phyloP scores from a whole-genome alignment of 1,140 invertebrate genomes.

The Penaeus japonicus region DNA sequence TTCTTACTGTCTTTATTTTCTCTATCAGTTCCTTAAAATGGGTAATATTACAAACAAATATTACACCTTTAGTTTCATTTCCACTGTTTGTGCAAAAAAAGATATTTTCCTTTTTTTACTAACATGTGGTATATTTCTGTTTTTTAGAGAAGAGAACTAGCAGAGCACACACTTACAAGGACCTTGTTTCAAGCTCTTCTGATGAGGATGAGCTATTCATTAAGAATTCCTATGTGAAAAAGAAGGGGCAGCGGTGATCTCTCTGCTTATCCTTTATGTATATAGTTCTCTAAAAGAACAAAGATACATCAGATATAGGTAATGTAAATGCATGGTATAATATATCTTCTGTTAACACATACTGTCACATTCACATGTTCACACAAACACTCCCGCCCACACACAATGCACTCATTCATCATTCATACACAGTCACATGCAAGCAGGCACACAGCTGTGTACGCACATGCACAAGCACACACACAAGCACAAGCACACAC shows the following conservation, averaged over 20 bases:
- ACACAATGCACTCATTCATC: no score
- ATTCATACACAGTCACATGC: no score
- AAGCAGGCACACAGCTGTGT: no score
- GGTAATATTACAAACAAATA: no score
- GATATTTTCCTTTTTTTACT: neutral
- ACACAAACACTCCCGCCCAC: no score
- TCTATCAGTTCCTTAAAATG: no score
- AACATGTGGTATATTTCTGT: neutral
- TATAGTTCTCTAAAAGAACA: neutral
- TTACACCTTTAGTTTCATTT: neutral
- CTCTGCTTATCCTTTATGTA: neutral
- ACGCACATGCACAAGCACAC: no score
- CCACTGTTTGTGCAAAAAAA: neutral
- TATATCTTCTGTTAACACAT: no score
- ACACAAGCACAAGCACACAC: no score
- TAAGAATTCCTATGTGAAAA: neutral
- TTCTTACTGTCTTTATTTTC: neutral
- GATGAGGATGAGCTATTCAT: conserved; percentile 44
- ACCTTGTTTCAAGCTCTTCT: conserved; percentile 44
- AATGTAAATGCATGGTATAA: no score
- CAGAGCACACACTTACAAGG: conserved; percentile 22
- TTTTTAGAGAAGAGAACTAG: conserved; percentile 31
- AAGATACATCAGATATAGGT: no score
- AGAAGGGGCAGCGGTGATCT: conserved; percentile 20
- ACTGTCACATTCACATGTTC: no score